phyloP scores from a whole-genome alignment of 1,140 invertebrate species.

The Macrostomum lignano region DNA sequence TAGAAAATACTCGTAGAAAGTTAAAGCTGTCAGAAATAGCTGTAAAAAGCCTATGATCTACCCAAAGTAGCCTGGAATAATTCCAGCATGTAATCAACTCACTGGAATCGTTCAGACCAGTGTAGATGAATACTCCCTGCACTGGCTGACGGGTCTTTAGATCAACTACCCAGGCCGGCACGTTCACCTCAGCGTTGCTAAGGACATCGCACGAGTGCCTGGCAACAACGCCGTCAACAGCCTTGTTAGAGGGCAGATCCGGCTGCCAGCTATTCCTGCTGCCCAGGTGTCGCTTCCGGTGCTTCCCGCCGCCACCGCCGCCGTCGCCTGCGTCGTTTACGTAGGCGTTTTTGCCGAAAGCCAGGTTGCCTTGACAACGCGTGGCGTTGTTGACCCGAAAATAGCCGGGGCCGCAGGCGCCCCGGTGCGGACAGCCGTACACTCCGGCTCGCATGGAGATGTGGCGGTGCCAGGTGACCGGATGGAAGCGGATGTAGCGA shows the following conservation, averaged over 20 bases:
- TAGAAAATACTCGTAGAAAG: no score
- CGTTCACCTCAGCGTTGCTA: no score
- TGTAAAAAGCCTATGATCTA: no score
- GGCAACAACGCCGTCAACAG: not conserved
- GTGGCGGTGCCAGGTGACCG: constrained; percentile 29
- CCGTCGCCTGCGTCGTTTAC: not conserved
- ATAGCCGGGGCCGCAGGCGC: constrained; percentile 29
- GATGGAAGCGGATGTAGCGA: constrained; percentile 31
- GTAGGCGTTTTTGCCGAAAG: not conserved
- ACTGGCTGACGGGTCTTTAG: no score
- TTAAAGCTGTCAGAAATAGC: no score
- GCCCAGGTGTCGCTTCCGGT: not conserved
- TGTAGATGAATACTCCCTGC: no score
- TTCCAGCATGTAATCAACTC: no score
- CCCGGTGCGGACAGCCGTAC: constrained; percentile 31
- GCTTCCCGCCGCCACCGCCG: not conserved
- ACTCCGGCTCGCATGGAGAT: constrained; percentile 31
- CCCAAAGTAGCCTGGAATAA: no score
- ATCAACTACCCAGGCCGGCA: no score
- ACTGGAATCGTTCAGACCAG: no score
- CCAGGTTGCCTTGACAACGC: constrained; percentile 26
- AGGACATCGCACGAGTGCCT: not conserved
- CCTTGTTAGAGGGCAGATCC: not conserved
- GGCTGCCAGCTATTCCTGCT: not conserved
- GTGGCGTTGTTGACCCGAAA: constrained; percentile 31